These are phyloP conservation scores for Diplodus sargus DNA, from an alignment of 2,797 vertebrate genomes.

Conservation along the genomic window DNA sequence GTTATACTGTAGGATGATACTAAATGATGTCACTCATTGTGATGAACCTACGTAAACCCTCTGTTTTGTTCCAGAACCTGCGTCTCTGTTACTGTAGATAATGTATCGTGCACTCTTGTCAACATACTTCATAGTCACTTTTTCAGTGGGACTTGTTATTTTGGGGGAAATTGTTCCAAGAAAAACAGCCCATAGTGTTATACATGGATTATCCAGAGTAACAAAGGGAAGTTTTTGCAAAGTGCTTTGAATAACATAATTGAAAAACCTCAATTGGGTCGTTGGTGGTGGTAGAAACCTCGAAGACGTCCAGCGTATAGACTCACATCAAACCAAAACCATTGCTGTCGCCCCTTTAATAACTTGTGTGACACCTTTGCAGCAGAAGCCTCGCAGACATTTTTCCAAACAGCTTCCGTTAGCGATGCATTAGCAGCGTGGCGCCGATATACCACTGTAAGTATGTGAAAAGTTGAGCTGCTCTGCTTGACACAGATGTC, in stretches of 20 bases:
- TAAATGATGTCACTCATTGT: neutral
- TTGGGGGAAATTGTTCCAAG: neutral
- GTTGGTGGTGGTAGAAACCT: neutral
- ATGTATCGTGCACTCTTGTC: neutral
- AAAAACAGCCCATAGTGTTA: neutral
- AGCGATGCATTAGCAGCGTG: slow-evolving; percentile 29
- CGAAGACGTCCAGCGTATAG: fast-evolving
- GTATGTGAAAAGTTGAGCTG: slow-evolving; percentile 44
- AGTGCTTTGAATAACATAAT: neutral
- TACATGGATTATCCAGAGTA: neutral
- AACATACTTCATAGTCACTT: neutral
- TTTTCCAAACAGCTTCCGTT: slow-evolving; percentile 11
- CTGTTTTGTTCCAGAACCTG: neutral
- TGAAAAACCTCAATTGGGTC: neutral
- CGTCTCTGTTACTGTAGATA: neutral
- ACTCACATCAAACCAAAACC: neutral
- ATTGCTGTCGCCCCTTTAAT: neutral
- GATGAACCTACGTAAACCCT: neutral
- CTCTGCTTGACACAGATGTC: slow-evolving; percentile 23
- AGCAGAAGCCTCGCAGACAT: neutral
- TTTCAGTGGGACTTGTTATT: slow-evolving; percentile 5
- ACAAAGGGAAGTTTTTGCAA: neutral
- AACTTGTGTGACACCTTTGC: neutral
- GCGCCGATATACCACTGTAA: slow-evolving; percentile 18
- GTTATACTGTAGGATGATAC: neutral